Evolutionary conservation across 37 sponge, comb jelly and placozoan species (phyloP).

Genomic region (Dysidea cf. avara): DNA sequence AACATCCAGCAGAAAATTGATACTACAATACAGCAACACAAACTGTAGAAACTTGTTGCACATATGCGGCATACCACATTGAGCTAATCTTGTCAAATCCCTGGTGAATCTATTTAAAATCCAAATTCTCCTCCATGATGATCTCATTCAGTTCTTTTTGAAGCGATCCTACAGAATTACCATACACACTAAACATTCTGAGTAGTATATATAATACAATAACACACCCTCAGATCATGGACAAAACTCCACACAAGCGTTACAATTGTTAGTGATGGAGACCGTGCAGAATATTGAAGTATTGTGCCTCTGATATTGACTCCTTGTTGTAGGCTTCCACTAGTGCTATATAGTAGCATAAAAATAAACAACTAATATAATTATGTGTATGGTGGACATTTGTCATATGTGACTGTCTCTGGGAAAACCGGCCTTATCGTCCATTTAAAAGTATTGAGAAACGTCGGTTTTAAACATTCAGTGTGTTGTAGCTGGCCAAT

Average conservation of each 20-base stretch:
- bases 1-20: slow-evolving; percentile 48
- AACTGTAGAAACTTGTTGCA: no score
- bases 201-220: no score
- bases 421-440: no score
- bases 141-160: slow-evolving; percentile 14
- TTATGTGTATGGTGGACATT: no score
- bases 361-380: not conserved
- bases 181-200: no score
- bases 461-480: no score
- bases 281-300: slow-evolving; percentile 60
- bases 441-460: no score
- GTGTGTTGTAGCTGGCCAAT: no score
- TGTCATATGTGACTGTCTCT: no score
- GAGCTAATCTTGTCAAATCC: slow-evolving; percentile 39
- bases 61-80: no score
- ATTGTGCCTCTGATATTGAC: slow-evolving; percentile 21
- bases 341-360: not conserved
- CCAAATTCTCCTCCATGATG: slow-evolving; percentile 21
- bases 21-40: slow-evolving; percentile 16
- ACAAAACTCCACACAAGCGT: slow-evolving; percentile 56
- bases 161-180: slow-evolving; percentile 30
- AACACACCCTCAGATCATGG: slow-evolving; percentile 48
- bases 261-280: slow-evolving; percentile 70
- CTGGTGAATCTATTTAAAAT: slow-evolving; percentile 41
- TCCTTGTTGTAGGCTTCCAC: not conserved